These are phyloP conservation scores for Drosophila recens DNA, from an alignment of 2,888 invertebrate species.

Conservation along the genomic window DNA sequence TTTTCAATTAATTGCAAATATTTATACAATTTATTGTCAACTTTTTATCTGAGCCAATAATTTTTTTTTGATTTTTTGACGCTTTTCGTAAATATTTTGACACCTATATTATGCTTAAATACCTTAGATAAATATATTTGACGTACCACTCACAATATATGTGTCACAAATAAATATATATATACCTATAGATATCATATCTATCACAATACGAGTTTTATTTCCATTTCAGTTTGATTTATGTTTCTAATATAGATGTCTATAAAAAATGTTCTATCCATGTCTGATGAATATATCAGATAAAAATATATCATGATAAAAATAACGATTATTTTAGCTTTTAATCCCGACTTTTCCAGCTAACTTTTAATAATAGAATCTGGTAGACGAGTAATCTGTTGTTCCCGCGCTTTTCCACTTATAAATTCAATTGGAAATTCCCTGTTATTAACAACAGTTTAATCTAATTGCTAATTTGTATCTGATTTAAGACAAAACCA, in stretches of 20 bases:
- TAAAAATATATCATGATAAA: not conserved
- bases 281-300: slow-evolving; percentile 1
- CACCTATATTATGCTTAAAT: slow-evolving; percentile 47
- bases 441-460: not conserved
- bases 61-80: slow-evolving; percentile 10
- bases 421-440: not conserved
- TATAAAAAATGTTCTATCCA: too few relatives aligned
- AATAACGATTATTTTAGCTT: not conserved
- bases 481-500: not conserved
- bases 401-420: not conserved
- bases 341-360: not conserved
- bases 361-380: not conserved
- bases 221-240: slow-evolving; percentile 30
- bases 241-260: slow-evolving; percentile 13
- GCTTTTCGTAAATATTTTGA: slow-evolving; percentile 52
- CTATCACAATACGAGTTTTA: slow-evolving; percentile 21
- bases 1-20: slow-evolving; percentile 61
- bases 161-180: slow-evolving; percentile 14
- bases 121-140: slow-evolving; percentile 23
- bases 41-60: slow-evolving; percentile 36
- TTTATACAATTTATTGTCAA: slow-evolving; percentile 53
- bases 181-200: slow-evolving; percentile 22
- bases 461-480: not conserved
- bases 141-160: slow-evolving; percentile 10
- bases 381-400: not conserved